Evolutionary conservation across 1,140 invertebrate genomes (phyloP), one percentile per base, ranked within the genome.

Genomic region (Lysiphlebus fabarum): DNA sequence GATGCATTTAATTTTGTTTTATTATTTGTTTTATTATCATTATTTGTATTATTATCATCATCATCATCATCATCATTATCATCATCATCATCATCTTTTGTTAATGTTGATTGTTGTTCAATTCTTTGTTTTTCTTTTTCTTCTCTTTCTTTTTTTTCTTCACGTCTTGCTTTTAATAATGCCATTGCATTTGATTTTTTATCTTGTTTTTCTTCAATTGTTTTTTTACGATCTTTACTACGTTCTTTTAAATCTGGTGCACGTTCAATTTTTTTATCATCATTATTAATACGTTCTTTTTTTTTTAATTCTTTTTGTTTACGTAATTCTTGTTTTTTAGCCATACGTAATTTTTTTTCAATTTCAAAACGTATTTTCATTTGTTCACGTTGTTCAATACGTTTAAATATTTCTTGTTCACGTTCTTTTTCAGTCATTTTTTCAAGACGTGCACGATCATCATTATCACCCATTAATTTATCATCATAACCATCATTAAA

Each of bases 321-420:
- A 53, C 86, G 87, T 63, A 89, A 79, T 75, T 92, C 90, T 42
- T 89, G 87, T 61, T 93, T 92, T 56, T 90, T 90, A 0, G 91
- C 92, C 65, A 93, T 82, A 49, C 91, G 84, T 7, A 99, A 75
- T 74, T 98, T 98, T 61, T 95, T 90, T 70, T 98, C 93, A 57
- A 98, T 98, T 76, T 98, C 95, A 87, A 96, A 98, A 71, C 95
- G 90, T 6, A 91, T 96, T 73, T 93, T 93, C 83, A 97, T 88
- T 0, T 92, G 85, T 81, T 97, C 93, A 69, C 96, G 82, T 71
- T 93, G 88, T 77, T 98, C 96, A 51, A 96, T 93, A 55, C 96
- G 85, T 74, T 97, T 96, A 73, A 94, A 99, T 67, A 99, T 90
- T 79, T 98, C 95, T 65, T 96, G 93, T 79, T 99, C 96, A 59